These are phyloP conservation scores for Drosophila dives DNA, from an alignment of 2,888 invertebrate species.

Conservation along the genomic window DNA sequence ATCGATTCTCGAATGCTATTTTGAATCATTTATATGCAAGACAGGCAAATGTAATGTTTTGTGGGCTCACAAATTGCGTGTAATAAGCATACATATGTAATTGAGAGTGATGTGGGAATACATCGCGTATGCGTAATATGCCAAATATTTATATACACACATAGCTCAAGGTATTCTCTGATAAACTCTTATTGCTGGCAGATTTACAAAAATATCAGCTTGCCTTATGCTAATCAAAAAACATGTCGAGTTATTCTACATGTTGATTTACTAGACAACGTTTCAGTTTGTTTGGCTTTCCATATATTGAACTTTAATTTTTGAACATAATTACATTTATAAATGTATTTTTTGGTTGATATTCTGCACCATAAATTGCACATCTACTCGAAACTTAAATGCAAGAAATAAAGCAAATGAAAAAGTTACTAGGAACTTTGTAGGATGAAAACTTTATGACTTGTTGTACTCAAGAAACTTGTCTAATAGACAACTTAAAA, in stretches of 20 bases:
- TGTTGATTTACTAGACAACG: background rate
- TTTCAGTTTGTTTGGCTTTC: background rate
- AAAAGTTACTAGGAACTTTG: background rate
- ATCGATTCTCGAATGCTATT: conserved; percentile 29
- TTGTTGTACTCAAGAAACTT: conserved; percentile 33
- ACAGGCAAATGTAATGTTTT: conserved; percentile 35
- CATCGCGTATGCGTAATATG: conserved; percentile 39
- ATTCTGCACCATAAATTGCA: background rate
- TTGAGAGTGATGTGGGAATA: conserved; percentile 8
- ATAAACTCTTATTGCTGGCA: background rate
- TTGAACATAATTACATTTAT: background rate
- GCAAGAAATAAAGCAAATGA: conserved; percentile 17
- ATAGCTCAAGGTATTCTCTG: conserved; percentile 3
- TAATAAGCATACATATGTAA: conserved; percentile 12
- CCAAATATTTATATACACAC: background rate
- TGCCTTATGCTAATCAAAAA: background rate
- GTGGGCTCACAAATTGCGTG: conserved; percentile 6
- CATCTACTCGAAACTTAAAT: background rate
- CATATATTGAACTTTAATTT: background rate
- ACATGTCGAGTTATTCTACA: background rate
- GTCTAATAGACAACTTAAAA: conserved; percentile 45
- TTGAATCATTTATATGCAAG: conserved; percentile 33
- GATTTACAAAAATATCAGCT: conserved; percentile 4
- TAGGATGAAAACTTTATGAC: conserved; percentile 29
- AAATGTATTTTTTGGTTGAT: background rate